Percentiles rank a stretch among this genome's conserved stretches.
phyloP scores from a whole-genome alignment of 2,888 invertebrate species.

The Campoletis raptor region DNA sequence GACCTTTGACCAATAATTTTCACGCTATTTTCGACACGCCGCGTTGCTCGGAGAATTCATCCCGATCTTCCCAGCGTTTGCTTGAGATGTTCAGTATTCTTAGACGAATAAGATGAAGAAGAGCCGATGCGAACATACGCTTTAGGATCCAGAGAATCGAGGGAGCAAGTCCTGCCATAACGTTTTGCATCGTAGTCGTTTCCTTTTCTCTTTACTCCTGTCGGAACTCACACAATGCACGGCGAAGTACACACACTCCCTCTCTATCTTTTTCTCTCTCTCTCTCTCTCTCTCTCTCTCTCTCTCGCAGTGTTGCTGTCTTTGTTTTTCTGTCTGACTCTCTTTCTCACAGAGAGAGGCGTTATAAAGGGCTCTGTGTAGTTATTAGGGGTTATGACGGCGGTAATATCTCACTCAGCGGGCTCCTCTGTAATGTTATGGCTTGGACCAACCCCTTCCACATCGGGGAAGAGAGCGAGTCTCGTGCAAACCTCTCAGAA shows the following conservation, averaged over 20 bases:
- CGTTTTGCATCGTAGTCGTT: constrained; percentile 53
- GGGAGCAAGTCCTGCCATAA: constrained; percentile 12
- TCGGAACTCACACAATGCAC: constrained; percentile 61
- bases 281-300: constrained; percentile 31
- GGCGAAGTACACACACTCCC: constrained; percentile 50
- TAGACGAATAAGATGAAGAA: background rate
- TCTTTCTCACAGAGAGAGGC: constrained; percentile 71
- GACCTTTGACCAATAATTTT: constrained; percentile 63
- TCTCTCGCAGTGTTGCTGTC: background rate
- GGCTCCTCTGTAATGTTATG: constrained; percentile 82
- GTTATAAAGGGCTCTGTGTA: constrained; percentile 83
- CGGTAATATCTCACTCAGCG: constrained; percentile 84
- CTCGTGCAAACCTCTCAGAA: constrained; percentile 49
- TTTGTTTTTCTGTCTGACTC: constrained; percentile 21
- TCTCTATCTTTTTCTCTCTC: constrained; percentile 13
- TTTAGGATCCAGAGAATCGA: constrained; percentile 16
- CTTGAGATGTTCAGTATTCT: background rate
- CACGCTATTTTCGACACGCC: constrained; percentile 63
- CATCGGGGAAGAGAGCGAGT: constrained; percentile 57
- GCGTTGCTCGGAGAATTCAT: constrained; percentile 34
- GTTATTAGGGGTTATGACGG: constrained; percentile 84
- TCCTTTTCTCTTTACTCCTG: constrained; percentile 31
- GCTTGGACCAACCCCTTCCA: constrained; percentile 75
- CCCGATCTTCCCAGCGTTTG: constrained; percentile 28
- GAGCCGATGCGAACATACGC: constrained; percentile 14